Evolutionary conservation across 2,888 invertebrate species (phyloP), one percentile per base, ranked within the genome.

Genomic region (Argynnis bischoffii): DNA sequence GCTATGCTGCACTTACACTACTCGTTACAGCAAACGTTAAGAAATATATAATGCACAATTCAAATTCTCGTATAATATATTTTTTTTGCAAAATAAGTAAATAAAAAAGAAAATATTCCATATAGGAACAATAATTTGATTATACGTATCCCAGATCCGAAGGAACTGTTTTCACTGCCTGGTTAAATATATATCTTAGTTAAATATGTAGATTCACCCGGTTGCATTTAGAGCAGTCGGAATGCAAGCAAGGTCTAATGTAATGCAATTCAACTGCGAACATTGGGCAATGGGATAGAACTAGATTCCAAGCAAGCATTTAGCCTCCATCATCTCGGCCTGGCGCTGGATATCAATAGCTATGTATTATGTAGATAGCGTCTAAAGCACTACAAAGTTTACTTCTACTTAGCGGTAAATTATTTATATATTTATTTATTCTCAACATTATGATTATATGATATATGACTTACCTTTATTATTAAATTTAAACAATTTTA

Each of bases 291-390:
- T 78, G 82, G 84, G 77, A 81, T 81, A 81, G 83, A 85, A 84
- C 81, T 83, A 82, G 84, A 91, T 90, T 90, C 90, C 91, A 77
- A 81, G 81, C 85, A 82, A 81, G 88, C 89, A 87, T 89, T 84
- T 84, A 79, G 81, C 75, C 70, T 72, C 72, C 78, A 78, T 78
- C 79, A 74, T 76, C 78, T 79, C 77, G 75, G 77, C 77, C 75
- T 75, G 69, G 66, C 64, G 61, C 64, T 66, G 67, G 67, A 74
- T 72, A 74, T 69, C 57, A 65, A 69, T 69, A 70, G 56, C 56
- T 69, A 46, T 66, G 31, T 51, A 55, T 57, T 46, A 18, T 55
- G 51, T 56, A 55, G 41, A 67, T 46, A 50, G 14, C 21, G 26
- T 48, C 21, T 47, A n/a, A 16, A 55, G 18, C 11, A 55, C 48